phyloP scores from a whole-genome alignment of 2,888 invertebrate species.

The Zygogramma bicolorata region DNA sequence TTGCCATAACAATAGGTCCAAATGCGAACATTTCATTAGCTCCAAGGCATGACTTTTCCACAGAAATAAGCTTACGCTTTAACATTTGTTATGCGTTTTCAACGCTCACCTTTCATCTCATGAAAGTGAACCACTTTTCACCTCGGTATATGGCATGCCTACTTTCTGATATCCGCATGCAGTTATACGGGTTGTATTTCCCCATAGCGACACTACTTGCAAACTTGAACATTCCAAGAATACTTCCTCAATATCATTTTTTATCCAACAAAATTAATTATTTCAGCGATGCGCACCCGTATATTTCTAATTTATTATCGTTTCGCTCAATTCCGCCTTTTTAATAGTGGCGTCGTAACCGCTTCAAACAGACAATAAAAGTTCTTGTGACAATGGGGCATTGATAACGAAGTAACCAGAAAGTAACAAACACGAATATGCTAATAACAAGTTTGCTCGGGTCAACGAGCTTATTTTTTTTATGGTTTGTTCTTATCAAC shows the following conservation, averaged over 20 bases:
- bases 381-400: not conserved
- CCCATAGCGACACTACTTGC: not conserved
- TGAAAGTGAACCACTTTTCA: too few relatives aligned
- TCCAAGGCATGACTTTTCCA: too few relatives aligned
- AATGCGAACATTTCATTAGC: too few relatives aligned
- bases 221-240: not conserved
- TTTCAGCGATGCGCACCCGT: not conserved
- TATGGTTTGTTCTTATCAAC: constrained; percentile 5
- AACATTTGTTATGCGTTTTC: too few relatives aligned
- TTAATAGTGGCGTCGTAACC: constrained; percentile 9
- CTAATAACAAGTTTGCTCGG: constrained; percentile 7
- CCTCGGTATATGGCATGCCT: too few relatives aligned
- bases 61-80: too few relatives aligned
- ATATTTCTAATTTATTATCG: not conserved
- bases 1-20: too few relatives aligned
- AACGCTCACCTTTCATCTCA: too few relatives aligned
- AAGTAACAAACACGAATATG: constrained; percentile 3
- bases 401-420: not conserved
- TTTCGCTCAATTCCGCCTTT: constrained; percentile 2
- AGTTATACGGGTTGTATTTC: too few relatives aligned
- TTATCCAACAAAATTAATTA: not conserved
- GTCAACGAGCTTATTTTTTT: constrained; percentile 14
- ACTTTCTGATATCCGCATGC: too few relatives aligned
- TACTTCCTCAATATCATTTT: not conserved
- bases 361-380: constrained; percentile 11